Evolutionary conservation across 1,140 invertebrate genomes (phyloP), one percentile per base, ranked within the genome.

Genomic region (Leptinotarsa undecemlineata): DNA sequence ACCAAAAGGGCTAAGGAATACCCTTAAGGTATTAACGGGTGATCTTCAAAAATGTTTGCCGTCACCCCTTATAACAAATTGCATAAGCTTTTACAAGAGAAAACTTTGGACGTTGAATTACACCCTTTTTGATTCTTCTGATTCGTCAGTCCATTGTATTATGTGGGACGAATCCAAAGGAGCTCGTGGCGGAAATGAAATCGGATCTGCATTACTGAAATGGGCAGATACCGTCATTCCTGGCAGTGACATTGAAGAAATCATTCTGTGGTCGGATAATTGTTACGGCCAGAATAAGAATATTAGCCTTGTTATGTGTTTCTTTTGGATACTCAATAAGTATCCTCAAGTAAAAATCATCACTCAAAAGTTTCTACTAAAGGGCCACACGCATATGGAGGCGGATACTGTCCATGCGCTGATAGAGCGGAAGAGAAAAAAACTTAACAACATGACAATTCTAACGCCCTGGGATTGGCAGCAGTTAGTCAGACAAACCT

Each of bases 81-180:
- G 33, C 19, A 33, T 26, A 42, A 42, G 66, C 42, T 68, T 68
- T 19, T 68, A 68, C 42, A 68, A 68, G 42, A 23, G 66, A 11
- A 68, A 68, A 19, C 11, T 68, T 68, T 68, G 66, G 66, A 68
- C n/a, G 5, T 42, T 68, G 42, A 68, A 68, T 68, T 68, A 42
- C 19, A 68, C 66, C n/a, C 33, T 68, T 15, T 47, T 33, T 42
- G 66, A 68, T 47, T 42, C 33, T 15, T 68, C 15, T 17, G 23
- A 68, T 19, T 42, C 23, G 15, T 42, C 14, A n/a, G 66, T 19
- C 11, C 66, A 68, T 47, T 68, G 66, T 42, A 68, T 68, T 23
- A 68, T 68, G 66, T 68, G 33, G 66, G 42, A 68, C 33, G 66
- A 68, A 42, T 68, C 66, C 14, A 68, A 68, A 68, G 66, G 15